phyloP scores from a whole-genome alignment of 1,140 invertebrate genomes.

The Ruditapes philippinarum region DNA sequence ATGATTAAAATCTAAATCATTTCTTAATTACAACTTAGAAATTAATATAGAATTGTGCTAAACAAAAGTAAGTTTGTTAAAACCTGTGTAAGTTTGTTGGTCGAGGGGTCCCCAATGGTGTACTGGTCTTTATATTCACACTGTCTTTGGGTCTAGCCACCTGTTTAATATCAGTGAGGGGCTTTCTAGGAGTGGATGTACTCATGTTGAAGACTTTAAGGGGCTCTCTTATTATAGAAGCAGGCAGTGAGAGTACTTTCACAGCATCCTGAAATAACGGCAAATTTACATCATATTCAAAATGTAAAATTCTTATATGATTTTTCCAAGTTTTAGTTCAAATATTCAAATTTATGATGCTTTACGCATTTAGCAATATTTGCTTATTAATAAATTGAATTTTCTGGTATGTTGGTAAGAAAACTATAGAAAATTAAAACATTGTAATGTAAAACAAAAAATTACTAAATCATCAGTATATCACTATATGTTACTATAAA shows the following conservation, averaged over 20 bases:
- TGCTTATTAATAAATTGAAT: background rate
- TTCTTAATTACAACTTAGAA: no score
- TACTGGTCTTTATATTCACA: background rate
- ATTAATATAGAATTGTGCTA: no score
- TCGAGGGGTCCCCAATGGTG: constrained; percentile 7
- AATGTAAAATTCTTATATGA: background rate
- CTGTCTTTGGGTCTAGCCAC: background rate
- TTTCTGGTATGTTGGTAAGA: background rate
- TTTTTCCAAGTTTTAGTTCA: background rate
- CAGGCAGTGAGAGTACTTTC: background rate
- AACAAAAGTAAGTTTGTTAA: background rate
- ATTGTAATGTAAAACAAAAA: background rate
- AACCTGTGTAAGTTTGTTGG: background rate
- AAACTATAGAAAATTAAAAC: background rate
- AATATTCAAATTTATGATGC: background rate
- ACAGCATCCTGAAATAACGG: background rate
- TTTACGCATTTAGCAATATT: background rate
- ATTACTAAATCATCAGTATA: background rate
- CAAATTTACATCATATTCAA: background rate
- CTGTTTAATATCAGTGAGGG: constrained; percentile 32
- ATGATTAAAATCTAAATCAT: no score
- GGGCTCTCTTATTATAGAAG: constrained; percentile 33
- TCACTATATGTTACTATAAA: background rate
- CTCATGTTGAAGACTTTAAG: background rate
- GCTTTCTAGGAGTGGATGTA: constrained; percentile 44